Conservation (phyloP, 2,113 vertebrate genomes). For the Cynoglossus semilaevis region DNA sequence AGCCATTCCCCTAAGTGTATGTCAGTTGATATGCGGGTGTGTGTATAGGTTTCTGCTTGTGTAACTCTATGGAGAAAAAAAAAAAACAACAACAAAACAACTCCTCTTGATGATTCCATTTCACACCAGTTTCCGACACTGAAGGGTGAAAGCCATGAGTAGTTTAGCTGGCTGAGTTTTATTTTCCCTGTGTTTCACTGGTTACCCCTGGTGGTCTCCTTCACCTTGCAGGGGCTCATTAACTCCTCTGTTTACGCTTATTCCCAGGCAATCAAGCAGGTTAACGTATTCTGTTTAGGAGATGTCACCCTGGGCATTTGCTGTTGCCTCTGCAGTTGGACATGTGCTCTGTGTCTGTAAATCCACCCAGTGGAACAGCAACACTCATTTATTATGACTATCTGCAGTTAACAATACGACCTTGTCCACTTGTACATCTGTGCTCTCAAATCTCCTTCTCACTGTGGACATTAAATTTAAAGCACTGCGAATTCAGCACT, state of each 20-base stretch:
- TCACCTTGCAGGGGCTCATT: constrained; percentile 53
- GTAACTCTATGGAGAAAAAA: constrained; percentile 51
- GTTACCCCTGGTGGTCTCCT: constrained; percentile 12
- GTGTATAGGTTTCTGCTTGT: constrained; percentile 39
- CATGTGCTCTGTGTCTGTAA: not conserved
- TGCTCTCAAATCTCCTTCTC: not conserved
- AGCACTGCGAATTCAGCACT: not conserved
- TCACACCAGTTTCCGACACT: constrained; percentile 45
- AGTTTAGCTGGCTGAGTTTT: constrained; percentile 24
- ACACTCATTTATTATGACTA: not conserved
- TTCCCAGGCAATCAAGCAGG: constrained; percentile 31
- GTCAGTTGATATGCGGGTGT: constrained; percentile 34
- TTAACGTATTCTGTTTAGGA: constrained; percentile 41
- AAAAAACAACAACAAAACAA: constrained; percentile 57
- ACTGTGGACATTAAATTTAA: not conserved
- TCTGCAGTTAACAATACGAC: not conserved
- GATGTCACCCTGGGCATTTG: constrained; percentile 33
- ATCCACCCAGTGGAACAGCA: constrained; percentile 4
- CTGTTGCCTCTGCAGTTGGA: constrained; percentile 4
- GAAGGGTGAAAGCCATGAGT: constrained; percentile 33
- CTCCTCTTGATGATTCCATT: constrained; percentile 56
- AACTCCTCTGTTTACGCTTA: constrained; percentile 29
- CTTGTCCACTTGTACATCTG: not conserved
- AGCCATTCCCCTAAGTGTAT: constrained; percentile 64
- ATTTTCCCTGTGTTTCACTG: not conserved